Percentiles rank a stretch among this genome's conserved stretches.
These are phyloP conservation scores for Nixonia krombeini DNA, from an alignment of 1,140 invertebrate species.

Conservation along the genomic window DNA sequence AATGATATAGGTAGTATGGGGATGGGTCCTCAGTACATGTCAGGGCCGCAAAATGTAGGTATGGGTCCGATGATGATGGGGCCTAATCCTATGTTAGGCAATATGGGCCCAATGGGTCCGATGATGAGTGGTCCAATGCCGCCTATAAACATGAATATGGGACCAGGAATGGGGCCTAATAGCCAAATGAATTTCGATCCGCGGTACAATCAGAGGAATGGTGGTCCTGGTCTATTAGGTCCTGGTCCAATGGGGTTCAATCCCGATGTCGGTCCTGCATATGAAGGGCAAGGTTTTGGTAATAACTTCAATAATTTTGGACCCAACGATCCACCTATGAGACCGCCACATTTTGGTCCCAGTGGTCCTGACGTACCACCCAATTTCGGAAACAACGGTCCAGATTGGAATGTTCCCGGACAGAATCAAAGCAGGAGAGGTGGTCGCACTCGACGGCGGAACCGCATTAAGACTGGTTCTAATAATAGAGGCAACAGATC, in stretches of 20 bases:
- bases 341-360: constrained; percentile 34
- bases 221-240: constrained; percentile 63
- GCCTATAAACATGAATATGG: constrained; percentile 13
- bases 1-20: constrained; percentile 70
- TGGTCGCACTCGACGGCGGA: constrained; percentile 54
- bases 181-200: constrained; percentile 66
- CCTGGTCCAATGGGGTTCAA: constrained; percentile 59
- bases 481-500: constrained; percentile 56
- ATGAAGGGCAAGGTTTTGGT: constrained; percentile 51
- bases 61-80: constrained; percentile 59
- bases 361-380: constrained; percentile 51
- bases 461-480: constrained; percentile 55
- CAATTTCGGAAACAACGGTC: constrained; percentile 39
- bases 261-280: constrained; percentile 53
- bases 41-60: constrained; percentile 64
- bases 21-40: constrained; percentile 73
- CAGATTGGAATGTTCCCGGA: constrained; percentile 50
- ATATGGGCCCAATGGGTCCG: constrained; percentile 61
- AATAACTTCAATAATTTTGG: constrained; percentile 54
- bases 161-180: too few relatives aligned
- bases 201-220: constrained; percentile 60
- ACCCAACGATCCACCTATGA: constrained; percentile 55
- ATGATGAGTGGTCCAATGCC: constrained; percentile 31
- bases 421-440: constrained; percentile 56
- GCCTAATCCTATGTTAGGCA: constrained; percentile 69